Evolutionary conservation across 1,140 invertebrate genomes (phyloP).

Genomic region (Latrodectus geometricus): DNA sequence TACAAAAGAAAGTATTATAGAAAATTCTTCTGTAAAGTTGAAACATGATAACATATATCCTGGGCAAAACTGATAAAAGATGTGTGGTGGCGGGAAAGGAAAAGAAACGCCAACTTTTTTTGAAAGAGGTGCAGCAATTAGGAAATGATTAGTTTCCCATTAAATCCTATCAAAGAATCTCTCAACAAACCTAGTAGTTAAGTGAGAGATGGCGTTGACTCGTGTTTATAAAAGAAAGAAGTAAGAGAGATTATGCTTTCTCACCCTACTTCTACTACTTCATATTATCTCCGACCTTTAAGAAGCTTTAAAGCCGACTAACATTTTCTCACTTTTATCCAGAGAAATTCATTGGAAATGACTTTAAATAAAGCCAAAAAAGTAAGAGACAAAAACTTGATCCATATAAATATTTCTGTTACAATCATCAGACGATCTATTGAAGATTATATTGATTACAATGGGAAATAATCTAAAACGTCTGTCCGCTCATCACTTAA

Average conservation of each 20-base stretch:
- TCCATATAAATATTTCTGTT: too few relatives aligned
- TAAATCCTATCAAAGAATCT: conserved; percentile 6
- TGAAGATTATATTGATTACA: conserved; percentile 14
- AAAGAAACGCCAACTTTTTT: background rate
- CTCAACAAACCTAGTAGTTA: conserved; percentile 14
- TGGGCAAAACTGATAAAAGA: background rate
- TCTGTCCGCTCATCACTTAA: background rate
- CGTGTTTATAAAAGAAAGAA: background rate
- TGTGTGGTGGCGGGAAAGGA: too few relatives aligned
- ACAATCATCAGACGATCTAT: background rate
- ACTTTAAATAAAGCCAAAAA: background rate
- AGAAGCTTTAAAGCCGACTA: background rate
- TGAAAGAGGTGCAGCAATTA: background rate
- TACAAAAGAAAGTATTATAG: too few relatives aligned
- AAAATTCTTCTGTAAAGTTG: too few relatives aligned
- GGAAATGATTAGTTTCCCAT: background rate
- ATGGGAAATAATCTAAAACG: background rate
- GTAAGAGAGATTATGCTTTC: background rate
- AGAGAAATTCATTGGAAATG: background rate
- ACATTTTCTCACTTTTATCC: background rate
- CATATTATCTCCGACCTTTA: conserved; percentile 1
- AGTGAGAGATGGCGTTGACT: background rate
- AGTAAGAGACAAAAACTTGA: background rate
- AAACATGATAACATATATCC: background rate
- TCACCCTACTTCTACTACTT: background rate